Conservation (phyloP, 2,888 invertebrate genomes). For the Crioceris asparagi region DNA sequence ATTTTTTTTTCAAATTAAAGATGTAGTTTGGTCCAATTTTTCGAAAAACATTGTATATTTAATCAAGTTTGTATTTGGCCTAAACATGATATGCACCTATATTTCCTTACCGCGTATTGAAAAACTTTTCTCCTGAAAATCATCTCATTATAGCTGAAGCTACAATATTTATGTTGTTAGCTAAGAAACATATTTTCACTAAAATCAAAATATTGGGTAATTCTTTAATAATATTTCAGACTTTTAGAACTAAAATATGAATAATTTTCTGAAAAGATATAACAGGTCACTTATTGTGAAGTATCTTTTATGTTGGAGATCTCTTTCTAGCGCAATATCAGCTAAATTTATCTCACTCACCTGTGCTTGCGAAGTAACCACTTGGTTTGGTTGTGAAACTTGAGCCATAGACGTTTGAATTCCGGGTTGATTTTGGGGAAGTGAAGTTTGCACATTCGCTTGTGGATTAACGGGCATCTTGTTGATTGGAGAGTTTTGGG, state of each 20-base stretch:
- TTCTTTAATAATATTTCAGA: not conserved
- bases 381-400: conserved; percentile 28
- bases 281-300: not conserved
- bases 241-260: not conserved
- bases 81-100: too few relatives aligned
- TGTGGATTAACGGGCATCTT: conserved; percentile 23
- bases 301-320: not conserved
- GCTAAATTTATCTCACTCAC: conserved; percentile 16
- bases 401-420: conserved; percentile 29
- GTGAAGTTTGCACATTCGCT: conserved; percentile 34
- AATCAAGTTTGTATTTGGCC: too few relatives aligned
- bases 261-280: not conserved
- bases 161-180: too few relatives aligned
- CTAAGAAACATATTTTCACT: too few relatives aligned
- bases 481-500: conserved; percentile 26
- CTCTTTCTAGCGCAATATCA: not conserved
- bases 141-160: too few relatives aligned
- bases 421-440: conserved; percentile 27
- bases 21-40: too few relatives aligned
- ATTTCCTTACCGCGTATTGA: too few relatives aligned
- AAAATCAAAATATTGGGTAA: too few relatives aligned
- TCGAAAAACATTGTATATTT: too few relatives aligned
- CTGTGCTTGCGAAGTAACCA: conserved; percentile 31
- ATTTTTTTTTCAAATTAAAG: too few relatives aligned
- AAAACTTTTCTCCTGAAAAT: too few relatives aligned